A percentile compares a stretch with the other conserved stretches of the same genome.
These are phyloP conservation scores for Dreissena polymorpha DNA, from an alignment of 1,140 invertebrate genomes.

Conservation along the genomic window DNA sequence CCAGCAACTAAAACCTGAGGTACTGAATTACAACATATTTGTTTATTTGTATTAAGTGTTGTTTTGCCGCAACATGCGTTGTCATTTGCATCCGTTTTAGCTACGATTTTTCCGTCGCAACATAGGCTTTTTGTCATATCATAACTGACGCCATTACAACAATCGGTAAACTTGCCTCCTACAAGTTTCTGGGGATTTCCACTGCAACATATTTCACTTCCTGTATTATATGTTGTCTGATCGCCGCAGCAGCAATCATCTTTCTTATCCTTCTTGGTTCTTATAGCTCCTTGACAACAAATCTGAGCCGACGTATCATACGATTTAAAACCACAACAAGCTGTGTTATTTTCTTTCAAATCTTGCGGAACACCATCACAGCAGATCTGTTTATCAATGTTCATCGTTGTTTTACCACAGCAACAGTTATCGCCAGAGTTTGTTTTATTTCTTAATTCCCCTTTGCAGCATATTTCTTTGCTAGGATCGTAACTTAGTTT, in stretches of 20 bases:
- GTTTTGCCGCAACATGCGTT: slow-evolving; percentile 27
- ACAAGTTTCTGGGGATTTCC: slow-evolving; percentile 11
- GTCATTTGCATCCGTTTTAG: neutral
- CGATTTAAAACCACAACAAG: slow-evolving; percentile 10
- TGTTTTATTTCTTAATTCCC: slow-evolving; percentile 7
- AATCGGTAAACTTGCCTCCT: neutral
- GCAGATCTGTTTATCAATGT: slow-evolving; percentile 25
- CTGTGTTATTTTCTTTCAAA: neutral
- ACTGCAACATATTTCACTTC: slow-evolving; percentile 22
- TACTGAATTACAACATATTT: slow-evolving; percentile 27
- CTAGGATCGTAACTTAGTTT: slow-evolving; percentile 12
- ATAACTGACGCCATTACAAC: slow-evolving; percentile 11
- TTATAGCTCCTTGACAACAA: slow-evolving; percentile 13
- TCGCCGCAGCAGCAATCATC: slow-evolving; percentile 30
- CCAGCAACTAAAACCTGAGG: neutral
- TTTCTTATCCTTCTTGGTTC: neutral
- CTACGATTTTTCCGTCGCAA: slow-evolving; percentile 11
- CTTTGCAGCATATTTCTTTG: slow-evolving; percentile 38
- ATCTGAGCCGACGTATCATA: neutral
- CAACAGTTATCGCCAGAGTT: slow-evolving; percentile 21
- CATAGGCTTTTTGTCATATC: slow-evolving; percentile 1
- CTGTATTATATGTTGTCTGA: slow-evolving; percentile 28
- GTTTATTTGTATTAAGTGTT: slow-evolving; percentile 9
- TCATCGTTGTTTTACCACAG: slow-evolving; percentile 27
- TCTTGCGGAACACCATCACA: slow-evolving; percentile 6